Percentiles rank a stretch among this genome's conserved stretches.
Evolutionary conservation across 2,113 vertebrate species (phyloP).

Genomic region (Mus musculus): GRCm39 chr13:111420501-111421000

Average conservation of each 20-base stretch:
- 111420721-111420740: not conserved
- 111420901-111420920: not conserved
- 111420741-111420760: not conserved
- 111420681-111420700: not conserved
- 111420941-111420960: not conserved
- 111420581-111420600: not conserved
- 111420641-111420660: not conserved
- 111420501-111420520: not conserved
- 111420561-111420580: not conserved
- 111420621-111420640: not conserved
- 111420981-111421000: not conserved
- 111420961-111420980: not conserved
- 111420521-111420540: not conserved
- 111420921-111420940: not conserved
- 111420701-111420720: not conserved
- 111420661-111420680: not conserved
- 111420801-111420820: not conserved
- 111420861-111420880: not conserved
- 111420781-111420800: not conserved
- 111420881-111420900: not conserved
- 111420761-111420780: not conserved
- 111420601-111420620: not conserved
- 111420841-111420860: not conserved
- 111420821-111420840: not conserved
- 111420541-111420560: not conserved